Conservation (phyloP, 2,888 invertebrate genomes). For the Leptinotarsa tumamoca region DNA sequence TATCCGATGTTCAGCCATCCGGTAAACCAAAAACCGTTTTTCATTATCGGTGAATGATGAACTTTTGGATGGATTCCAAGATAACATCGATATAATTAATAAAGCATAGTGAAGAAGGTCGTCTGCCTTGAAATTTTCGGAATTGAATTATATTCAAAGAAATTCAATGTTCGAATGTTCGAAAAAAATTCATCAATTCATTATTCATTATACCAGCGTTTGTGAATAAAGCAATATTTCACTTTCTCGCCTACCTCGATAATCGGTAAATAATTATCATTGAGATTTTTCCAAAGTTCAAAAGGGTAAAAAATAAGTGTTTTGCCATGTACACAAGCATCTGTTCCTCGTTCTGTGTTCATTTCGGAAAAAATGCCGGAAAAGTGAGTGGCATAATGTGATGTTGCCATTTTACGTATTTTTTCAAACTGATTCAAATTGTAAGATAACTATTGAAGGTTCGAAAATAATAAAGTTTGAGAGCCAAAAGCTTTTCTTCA, state of each 20-base stretch:
- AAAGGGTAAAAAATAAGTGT: neutral
- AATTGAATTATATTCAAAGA: conserved; percentile 6
- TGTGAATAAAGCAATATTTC: neutral
- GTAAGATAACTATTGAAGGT: too few species aligned
- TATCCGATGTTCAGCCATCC: neutral
- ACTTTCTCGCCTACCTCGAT: neutral
- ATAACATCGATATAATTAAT: conserved; percentile 25
- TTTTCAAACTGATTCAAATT: too few species aligned
- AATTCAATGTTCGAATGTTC: neutral
- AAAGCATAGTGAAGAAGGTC: conserved; percentile 27
- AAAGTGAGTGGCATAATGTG: neutral
- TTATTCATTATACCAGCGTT: conserved; percentile 3
- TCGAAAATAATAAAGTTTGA: too few species aligned
- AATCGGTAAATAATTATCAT: neutral
- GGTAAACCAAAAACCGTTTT: conserved; percentile 3
- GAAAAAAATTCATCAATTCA: conserved; percentile 11
- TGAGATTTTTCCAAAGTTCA: neutral
- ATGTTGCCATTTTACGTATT: neutral
- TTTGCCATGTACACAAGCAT: neutral
- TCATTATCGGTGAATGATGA: conserved; percentile 6
- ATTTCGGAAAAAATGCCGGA: neutral
- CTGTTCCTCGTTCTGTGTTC: neutral
- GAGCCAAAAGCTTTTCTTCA: too few species aligned
- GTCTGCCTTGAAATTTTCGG: conserved; percentile 25
- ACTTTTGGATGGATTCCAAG: conserved; percentile 16